Evolutionary conservation across 2,888 invertebrate genomes (phyloP).

Genomic region (Zootermopsis nevadensis): DNA sequence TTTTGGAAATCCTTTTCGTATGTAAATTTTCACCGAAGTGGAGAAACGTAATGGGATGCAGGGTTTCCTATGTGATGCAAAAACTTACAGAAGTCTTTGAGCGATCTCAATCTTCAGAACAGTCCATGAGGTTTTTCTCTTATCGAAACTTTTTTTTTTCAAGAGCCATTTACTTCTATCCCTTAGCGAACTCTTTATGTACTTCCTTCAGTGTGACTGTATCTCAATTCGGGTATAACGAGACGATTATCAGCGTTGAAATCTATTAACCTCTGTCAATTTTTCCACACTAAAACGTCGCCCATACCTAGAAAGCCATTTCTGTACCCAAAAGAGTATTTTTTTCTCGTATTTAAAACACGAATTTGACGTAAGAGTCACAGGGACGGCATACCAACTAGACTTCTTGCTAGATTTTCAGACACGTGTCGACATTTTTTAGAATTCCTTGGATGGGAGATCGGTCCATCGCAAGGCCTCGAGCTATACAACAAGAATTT

Average conservation of each 20-base stretch:
- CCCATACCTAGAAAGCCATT: background rate
- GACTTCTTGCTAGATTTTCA: too few relatives aligned
- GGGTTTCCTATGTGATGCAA: conserved; percentile 43
- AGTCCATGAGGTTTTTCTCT: conserved; percentile 18
- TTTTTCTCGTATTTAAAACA: too few relatives aligned
- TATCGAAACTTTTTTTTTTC: conserved; percentile 17
- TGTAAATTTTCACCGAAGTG: conserved; percentile 51
- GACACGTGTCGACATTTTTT: too few relatives aligned
- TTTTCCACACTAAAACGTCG: background rate
- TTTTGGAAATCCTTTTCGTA: conserved; percentile 53
- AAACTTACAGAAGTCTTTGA: conserved; percentile 22
- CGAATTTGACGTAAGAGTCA: too few relatives aligned
- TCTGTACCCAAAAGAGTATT: background rate
- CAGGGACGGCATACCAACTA: too few relatives aligned
- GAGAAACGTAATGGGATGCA: conserved; percentile 50
- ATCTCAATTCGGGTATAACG: background rate
- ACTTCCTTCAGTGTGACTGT: background rate
- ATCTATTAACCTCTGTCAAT: conserved; percentile 8
- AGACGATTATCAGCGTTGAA: background rate
- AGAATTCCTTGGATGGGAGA: too few relatives aligned
- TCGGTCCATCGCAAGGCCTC: too few relatives aligned
- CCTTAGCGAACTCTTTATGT: background rate
- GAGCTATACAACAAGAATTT: too few relatives aligned
- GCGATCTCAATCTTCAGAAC: conserved; percentile 21
- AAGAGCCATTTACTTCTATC: conserved; percentile 22